These are phyloP conservation scores for Achatina immaculata DNA, from an alignment of 1,140 invertebrate species.

Conservation along the genomic window DNA sequence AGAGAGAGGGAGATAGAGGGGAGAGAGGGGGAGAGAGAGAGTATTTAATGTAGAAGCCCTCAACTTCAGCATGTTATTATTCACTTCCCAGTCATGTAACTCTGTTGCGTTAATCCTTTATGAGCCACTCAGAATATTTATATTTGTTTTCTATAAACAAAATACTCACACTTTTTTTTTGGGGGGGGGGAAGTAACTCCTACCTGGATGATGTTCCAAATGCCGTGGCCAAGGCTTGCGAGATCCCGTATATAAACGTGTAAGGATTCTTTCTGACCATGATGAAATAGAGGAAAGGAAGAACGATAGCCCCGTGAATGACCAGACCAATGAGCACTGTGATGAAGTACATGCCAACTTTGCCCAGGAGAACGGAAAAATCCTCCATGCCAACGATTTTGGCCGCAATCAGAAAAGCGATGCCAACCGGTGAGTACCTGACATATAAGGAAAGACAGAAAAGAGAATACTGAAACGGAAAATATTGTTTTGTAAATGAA, in stretches of 20 bases:
- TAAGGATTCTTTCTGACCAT: slow-evolving; percentile 75
- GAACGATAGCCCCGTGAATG: slow-evolving; percentile 89
- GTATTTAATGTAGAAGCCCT: background rate
- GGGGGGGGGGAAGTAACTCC: too few species aligned
- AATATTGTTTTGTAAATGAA: too few species aligned
- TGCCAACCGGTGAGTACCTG: slow-evolving; percentile 93
- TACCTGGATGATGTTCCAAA: slow-evolving; percentile 74
- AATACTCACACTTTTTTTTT: too few species aligned
- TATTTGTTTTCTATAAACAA: too few species aligned
- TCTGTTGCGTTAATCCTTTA: too few species aligned
- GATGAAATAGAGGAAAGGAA: slow-evolving; percentile 79
- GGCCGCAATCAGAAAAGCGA: slow-evolving; percentile 89
- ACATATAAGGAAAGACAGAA: background rate
- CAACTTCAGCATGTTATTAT: background rate
- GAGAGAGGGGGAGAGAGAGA: background rate
- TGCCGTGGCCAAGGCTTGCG: slow-evolving; percentile 77
- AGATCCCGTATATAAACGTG: slow-evolving; percentile 75
- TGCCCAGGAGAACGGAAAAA: slow-evolving; percentile 83
- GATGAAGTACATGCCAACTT: slow-evolving; percentile 90
- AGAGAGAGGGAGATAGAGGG: background rate
- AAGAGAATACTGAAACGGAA: too few species aligned
- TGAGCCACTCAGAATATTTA: too few species aligned
- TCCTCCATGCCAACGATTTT: slow-evolving; percentile 91
- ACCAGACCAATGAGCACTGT: slow-evolving; percentile 90
- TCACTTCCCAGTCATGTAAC: too few species aligned